These are phyloP conservation scores for Lacanobia oleracea DNA, from an alignment of 2,888 invertebrate species.

Conservation along the genomic window DNA sequence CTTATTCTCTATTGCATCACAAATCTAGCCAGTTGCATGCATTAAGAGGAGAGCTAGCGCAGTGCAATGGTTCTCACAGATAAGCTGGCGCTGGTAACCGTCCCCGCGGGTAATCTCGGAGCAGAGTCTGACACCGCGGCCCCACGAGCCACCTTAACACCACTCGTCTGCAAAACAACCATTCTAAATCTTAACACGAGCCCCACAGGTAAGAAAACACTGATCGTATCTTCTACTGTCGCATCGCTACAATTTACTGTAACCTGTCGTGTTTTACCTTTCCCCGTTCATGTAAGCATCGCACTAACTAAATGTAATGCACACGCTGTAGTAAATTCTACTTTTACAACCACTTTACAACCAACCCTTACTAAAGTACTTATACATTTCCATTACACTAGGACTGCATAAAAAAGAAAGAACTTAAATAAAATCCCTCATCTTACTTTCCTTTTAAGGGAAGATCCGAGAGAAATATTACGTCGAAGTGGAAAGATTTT, in stretches of 20 bases:
- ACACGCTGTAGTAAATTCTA: constrained; percentile 25
- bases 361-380: constrained; percentile 43
- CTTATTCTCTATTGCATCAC: constrained; percentile 3
- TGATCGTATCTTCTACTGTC: constrained; percentile 34
- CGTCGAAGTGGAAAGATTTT: constrained; percentile 61
- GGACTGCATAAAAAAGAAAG: constrained; percentile 51
- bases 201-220: constrained; percentile 24
- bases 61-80: constrained; percentile 70
- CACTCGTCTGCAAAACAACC: constrained; percentile 65
- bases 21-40: constrained; percentile 50
- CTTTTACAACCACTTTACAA: constrained; percentile 44
- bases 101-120: constrained; percentile 74
- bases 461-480: constrained; percentile 50
- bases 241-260: constrained; percentile 16
- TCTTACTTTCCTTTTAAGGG: constrained; percentile 56
- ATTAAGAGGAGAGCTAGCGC: constrained; percentile 62
- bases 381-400: constrained; percentile 52
- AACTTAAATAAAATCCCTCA: constrained; percentile 58
- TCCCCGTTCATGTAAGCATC: constrained; percentile 1
- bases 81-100: constrained; percentile 71
- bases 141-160: constrained; percentile 64
- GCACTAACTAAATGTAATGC: constrained; percentile 26
- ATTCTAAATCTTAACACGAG: constrained; percentile 45
- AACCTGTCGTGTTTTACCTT: constrained; percentile 10
- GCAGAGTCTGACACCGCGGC: constrained; percentile 66